Evolutionary conservation across 2,797 vertebrate genomes (phyloP), one percentile per base, ranked within the genome.

Genomic region (Hozukius guyotensis): DNA sequence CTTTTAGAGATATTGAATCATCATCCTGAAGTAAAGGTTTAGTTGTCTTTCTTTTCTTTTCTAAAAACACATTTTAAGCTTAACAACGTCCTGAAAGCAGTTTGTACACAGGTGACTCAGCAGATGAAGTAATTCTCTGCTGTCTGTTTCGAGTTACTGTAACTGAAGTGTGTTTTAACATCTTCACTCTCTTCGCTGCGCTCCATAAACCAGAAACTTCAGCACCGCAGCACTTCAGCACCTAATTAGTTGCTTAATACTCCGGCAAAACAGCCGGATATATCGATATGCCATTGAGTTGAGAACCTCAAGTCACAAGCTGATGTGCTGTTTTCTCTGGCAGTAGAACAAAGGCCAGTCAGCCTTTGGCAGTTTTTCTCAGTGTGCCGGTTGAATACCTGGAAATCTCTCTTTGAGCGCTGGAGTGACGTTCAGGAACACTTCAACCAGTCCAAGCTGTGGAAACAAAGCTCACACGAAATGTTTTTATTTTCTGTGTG

Each of bases 301-400:
- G 65, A 87, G 82, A 81, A 87, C 72, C 76, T 88, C 49, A 20
- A 73, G 88, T 78, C 77, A 49, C 70, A 34, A 75, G 20, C 34
- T 32, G 60, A 66, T 69, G 79, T 70, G 70, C 0, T 73, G 61
- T 85, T 90, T 85, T 72, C 38, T 84, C 71, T 93, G 89, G 89
- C 80, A 36, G 55, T 0, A 53, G 68, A 87, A 92, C 83, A 89
- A 88, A 92, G 67, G 77, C 59, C 24, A 6, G 52, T 75, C 18
- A 66, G 36, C 27, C 36, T 36, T 62, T 8, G 9, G 62, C 29
- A 8, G 69, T 20, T 83, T 29, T 75, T 69, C 13, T 75, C 20
- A 31, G 32, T 22, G 29, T 29, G 31, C 14, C 29, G 62, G 36
- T 63, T 87, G 68, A 93, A 92, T 92, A 88, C 86, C 90, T 93